These are phyloP conservation scores for Hydraecia micacea DNA, from an alignment of 2,888 invertebrate species.

Conservation along the genomic window DNA sequence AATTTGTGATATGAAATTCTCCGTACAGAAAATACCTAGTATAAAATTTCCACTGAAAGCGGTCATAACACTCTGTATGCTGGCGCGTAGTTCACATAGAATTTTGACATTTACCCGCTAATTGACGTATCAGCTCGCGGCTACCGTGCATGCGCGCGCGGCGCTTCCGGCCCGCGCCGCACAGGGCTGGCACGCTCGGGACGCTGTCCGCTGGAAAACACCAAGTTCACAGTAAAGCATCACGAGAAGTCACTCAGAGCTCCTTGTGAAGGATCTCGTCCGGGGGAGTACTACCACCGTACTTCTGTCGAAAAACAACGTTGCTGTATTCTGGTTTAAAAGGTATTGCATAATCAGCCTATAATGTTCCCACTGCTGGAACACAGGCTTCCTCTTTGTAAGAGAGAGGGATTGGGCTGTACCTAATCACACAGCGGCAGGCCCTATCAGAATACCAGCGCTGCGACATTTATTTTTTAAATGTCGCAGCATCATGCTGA, in stretches of 20 bases:
- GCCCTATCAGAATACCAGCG: no score
- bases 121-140: constrained; percentile 84
- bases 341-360: no score
- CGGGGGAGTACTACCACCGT: no score
- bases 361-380: no score
- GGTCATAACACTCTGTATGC: constrained; percentile 72
- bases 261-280: background rate
- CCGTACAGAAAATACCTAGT: background rate
- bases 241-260: no score
- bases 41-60: constrained; percentile 36
- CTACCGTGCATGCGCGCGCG: constrained; percentile 82
- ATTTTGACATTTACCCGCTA: constrained; percentile 85
- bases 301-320: background rate
- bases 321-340: background rate
- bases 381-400: no score
- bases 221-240: background rate
- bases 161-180: constrained; percentile 74
- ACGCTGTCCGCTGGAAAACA: background rate
- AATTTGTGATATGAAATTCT: constrained; percentile 24
- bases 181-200: constrained; percentile 34
- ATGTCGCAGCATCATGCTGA: no score
- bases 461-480: no score
- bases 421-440: no score
- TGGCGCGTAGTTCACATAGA: constrained; percentile 81
- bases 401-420: no score